phyloP scores from a whole-genome alignment of 2,888 invertebrate genomes.

The Eledone cirrhosa region DNA sequence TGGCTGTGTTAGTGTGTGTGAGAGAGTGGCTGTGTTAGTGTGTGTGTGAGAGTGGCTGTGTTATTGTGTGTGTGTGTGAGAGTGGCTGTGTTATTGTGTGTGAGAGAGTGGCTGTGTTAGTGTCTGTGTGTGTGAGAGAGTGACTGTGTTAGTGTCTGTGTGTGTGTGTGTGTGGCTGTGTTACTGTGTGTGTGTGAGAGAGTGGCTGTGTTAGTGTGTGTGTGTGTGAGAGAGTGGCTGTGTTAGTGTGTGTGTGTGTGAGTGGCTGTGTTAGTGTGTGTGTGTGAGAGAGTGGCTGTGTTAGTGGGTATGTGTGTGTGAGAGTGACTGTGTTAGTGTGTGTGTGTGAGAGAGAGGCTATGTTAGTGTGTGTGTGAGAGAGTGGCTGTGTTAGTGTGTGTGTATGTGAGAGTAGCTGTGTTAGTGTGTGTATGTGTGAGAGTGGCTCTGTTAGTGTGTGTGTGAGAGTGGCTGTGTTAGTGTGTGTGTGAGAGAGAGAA shows the following conservation, averaged over 20 bases:
- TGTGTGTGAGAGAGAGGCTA: too few relatives aligned
- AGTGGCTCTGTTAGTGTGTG: not conserved
- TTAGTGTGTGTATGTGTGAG: not conserved
- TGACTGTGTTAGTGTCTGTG: not conserved
- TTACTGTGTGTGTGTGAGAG: not conserved
- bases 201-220: not conserved
- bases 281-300: not conserved
- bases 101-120: too few relatives aligned
- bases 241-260: not conserved
- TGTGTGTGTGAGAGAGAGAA: not conserved
- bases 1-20: not conserved
- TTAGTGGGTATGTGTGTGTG: not conserved
- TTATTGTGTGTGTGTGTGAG: too few relatives aligned
- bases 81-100: too few relatives aligned
- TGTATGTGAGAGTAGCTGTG: not conserved
- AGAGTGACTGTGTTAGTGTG: too few relatives aligned
- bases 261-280: not conserved
- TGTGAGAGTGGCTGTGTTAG: not conserved
- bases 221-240: not conserved
- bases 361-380: not conserved
- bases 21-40: not conserved
- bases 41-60: not conserved
- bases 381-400: not conserved
- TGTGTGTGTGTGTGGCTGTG: not conserved
- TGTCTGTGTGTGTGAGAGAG: too few relatives aligned